phyloP scores from a whole-genome alignment of 2,797 vertebrate genomes.

The Novumbra hubbsi region DNA sequence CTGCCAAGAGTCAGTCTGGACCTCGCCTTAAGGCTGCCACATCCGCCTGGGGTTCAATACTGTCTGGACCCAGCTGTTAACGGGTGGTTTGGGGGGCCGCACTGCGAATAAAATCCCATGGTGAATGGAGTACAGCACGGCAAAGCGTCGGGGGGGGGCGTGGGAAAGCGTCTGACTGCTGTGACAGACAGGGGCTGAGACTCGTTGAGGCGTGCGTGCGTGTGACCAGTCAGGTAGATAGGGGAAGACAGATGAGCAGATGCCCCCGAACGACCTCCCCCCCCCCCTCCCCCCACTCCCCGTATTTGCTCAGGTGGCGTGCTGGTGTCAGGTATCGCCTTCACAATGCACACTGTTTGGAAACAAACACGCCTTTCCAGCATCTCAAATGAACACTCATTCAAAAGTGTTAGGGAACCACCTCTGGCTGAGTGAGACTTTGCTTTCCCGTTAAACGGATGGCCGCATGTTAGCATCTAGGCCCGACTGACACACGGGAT shows the following conservation, averaged over 20 bases:
- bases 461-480: neutral
- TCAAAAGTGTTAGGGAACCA: slow-evolving; percentile 3
- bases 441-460: too few species aligned
- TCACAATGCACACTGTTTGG: slow-evolving; percentile 80
- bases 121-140: neutral
- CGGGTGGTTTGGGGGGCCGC: neutral
- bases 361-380: slow-evolving; percentile 73
- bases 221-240: slow-evolving; percentile 74
- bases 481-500: neutral
- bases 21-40: neutral
- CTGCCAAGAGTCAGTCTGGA: neutral
- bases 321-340: slow-evolving; percentile 75
- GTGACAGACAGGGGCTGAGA: slow-evolving; percentile 12
- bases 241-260: slow-evolving; percentile 72
- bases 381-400: slow-evolving; percentile 38
- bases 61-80: neutral
- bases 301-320: slow-evolving; percentile 76
- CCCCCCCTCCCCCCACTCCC: slow-evolving; percentile 27
- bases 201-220: neutral
- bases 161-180: neutral
- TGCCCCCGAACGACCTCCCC: slow-evolving; percentile 47
- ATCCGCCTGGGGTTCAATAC: neutral
- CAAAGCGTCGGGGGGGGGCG: neutral
- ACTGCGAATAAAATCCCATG: neutral
- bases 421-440: neutral